These are phyloP conservation scores for Drosophila histrio DNA, from an alignment of 2,888 invertebrate species.

Conservation along the genomic window DNA sequence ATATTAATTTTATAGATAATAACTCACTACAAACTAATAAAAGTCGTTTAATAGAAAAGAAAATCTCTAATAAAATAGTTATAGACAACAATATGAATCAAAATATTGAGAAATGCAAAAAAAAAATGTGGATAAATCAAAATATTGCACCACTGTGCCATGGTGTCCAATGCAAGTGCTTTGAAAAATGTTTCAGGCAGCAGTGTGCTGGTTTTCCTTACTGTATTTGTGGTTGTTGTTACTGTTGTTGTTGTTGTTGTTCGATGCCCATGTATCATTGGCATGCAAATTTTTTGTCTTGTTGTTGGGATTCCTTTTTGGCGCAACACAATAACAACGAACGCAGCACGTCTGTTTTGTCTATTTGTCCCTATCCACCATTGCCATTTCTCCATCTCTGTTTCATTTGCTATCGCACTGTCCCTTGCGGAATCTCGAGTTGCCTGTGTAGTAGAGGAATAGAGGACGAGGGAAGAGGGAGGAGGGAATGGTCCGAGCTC, in stretches of 20 bases:
- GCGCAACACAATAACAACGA: conserved; percentile 19
- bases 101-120: neutral
- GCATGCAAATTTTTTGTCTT: conserved; percentile 61
- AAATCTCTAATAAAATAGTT: neutral
- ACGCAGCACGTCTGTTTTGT: conserved; percentile 28
- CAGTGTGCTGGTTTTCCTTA: conserved; percentile 11
- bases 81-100: neutral
- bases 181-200: conserved; percentile 38
- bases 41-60: no score
- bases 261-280: conserved; percentile 63
- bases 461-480: neutral
- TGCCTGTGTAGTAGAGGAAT: neutral
- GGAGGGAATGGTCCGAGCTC: neutral
- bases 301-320: conserved; percentile 13
- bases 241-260: conserved; percentile 18
- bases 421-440: neutral
- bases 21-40: no score
- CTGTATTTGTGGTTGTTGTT: neutral
- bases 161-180: conserved; percentile 12
- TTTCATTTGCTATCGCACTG: neutral
- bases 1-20: no score
- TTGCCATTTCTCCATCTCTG: neutral
- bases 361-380: conserved; percentile 1
- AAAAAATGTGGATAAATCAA: neutral
- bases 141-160: conserved; percentile 31